Evolutionary conservation across 2,888 invertebrate genomes (phyloP).

Genomic region (Hetaerina titia): DNA sequence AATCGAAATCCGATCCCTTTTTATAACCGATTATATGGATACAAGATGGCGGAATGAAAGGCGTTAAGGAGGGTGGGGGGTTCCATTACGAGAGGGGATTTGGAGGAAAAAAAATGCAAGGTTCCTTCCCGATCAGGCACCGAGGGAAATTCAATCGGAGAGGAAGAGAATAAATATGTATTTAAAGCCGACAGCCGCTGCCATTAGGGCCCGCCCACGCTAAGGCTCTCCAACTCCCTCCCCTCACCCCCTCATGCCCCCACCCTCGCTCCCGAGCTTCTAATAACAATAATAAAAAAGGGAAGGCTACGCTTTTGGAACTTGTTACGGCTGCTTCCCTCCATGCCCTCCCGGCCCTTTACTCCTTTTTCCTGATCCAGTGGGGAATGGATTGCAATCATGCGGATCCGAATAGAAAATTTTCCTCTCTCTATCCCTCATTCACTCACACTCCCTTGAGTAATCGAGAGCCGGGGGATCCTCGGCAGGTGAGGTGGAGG

Average conservation of each 20-base stretch:
- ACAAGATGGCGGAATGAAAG: slow-evolving; percentile 19
- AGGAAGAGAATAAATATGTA: slow-evolving; percentile 20
- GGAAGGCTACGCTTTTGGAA: not conserved
- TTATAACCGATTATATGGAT: not conserved
- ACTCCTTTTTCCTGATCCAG: not conserved
- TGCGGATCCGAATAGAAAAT: not conserved
- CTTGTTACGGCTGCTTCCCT: not conserved
- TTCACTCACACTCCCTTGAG: not conserved
- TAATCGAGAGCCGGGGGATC: not conserved
- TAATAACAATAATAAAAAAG: not conserved
- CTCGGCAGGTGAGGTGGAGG: not conserved
- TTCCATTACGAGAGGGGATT: not conserved
- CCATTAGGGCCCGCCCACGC: not conserved
- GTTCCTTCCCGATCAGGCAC: not conserved
- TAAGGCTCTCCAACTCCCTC: not conserved
- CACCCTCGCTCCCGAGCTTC: not conserved
- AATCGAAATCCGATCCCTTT: not conserved
- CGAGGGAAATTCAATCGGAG: not conserved
- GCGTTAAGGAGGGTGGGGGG: not conserved
- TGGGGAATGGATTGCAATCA: not conserved
- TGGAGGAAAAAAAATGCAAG: not conserved
- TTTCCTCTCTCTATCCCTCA: not conserved
- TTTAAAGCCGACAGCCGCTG: not conserved
- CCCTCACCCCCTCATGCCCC: not conserved
- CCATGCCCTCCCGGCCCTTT: not conserved